Conservation (phyloP, 2,797 vertebrate genomes). For the Thaleichthys pacificus region DNA sequence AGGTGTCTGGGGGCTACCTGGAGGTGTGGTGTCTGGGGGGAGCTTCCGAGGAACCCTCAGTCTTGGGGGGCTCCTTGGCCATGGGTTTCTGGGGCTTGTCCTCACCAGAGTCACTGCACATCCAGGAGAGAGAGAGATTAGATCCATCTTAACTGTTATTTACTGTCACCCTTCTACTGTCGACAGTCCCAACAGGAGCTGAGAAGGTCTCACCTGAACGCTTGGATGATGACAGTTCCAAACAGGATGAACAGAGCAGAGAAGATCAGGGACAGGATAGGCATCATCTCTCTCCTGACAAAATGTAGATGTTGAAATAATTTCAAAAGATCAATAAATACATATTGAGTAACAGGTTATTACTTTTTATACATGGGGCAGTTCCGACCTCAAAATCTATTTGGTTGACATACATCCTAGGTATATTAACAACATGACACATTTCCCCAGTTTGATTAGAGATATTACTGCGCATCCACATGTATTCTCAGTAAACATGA, state of each 20-base stretch:
- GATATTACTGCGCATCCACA: no score
- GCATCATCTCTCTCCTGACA: slow-evolving; percentile 94
- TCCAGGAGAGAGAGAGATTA: slow-evolving; percentile 11
- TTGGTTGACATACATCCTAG: no score
- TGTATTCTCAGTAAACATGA: neutral
- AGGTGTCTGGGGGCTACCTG: slow-evolving; percentile 60
- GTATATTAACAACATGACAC: no score
- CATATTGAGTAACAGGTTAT: no score
- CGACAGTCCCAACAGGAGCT: neutral
- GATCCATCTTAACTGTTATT: neutral
- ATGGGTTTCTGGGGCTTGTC: slow-evolving; percentile 79
- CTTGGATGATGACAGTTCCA: slow-evolving; percentile 92
- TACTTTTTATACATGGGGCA: no score
- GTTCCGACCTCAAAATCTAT: no score
- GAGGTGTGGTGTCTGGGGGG: slow-evolving; percentile 68
- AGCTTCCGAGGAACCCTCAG: slow-evolving; percentile 54
- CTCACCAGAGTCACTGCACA: slow-evolving; percentile 84
- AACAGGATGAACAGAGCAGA: slow-evolving; percentile 95
- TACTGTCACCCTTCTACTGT: neutral
- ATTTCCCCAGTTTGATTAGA: no score
- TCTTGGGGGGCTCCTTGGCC: slow-evolving; percentile 71
- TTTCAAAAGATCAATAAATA: no score
- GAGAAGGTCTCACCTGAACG: slow-evolving; percentile 83
- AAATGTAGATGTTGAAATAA: neutral
- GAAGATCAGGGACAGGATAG: slow-evolving; percentile 91